A percentile compares a stretch with the other conserved stretches of the same genome.
phyloP scores from a whole-genome alignment of 2,888 invertebrate genomes.

The Melolontha melolontha region DNA sequence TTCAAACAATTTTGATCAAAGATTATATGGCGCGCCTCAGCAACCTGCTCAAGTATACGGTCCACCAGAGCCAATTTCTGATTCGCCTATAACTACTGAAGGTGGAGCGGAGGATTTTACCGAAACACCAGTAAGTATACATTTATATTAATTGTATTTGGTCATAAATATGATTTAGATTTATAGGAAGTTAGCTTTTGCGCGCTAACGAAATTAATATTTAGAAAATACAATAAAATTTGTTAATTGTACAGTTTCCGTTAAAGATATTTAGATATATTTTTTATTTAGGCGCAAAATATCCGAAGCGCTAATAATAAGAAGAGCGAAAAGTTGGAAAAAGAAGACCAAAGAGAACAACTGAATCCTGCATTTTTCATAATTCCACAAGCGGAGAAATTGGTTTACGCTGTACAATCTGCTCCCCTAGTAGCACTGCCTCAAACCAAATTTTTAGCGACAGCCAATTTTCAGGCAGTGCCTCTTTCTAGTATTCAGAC shows the following conservation, averaged over 20 bases:
- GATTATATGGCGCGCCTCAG: constrained; percentile 29
- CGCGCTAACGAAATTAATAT: not conserved
- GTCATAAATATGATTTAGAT: not conserved
- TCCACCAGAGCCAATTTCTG: constrained; percentile 53
- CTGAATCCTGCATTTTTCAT: constrained; percentile 49
- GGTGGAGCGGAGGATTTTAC: constrained; percentile 37
- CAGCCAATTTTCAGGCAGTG: constrained; percentile 47
- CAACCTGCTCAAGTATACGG: constrained; percentile 54
- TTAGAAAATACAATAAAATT: constrained; percentile 2
- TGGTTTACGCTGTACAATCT: constrained; percentile 53
- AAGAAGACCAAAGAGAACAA: constrained; percentile 30
- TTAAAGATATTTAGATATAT: not conserved
- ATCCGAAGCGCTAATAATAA: constrained; percentile 41
- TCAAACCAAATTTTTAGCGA: constrained; percentile 44
- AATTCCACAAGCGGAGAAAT: constrained; percentile 57
- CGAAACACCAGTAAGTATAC: constrained; percentile 42
- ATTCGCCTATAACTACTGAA: constrained; percentile 57
- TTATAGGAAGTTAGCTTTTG: constrained; percentile 41
- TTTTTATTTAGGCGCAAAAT: constrained; percentile 54
- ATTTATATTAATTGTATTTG: not conserved
- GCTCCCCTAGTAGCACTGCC: constrained; percentile 50
- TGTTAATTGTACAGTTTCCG: too few relatives aligned
- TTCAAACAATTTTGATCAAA: constrained; percentile 20
- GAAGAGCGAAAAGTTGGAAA: constrained; percentile 47
- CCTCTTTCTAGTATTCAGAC: constrained; percentile 49